Evolutionary conservation across 2,797 vertebrate genomes (phyloP), one percentile per base, ranked within the genome.

Genomic region (Adrianichthys oophorus): DNA sequence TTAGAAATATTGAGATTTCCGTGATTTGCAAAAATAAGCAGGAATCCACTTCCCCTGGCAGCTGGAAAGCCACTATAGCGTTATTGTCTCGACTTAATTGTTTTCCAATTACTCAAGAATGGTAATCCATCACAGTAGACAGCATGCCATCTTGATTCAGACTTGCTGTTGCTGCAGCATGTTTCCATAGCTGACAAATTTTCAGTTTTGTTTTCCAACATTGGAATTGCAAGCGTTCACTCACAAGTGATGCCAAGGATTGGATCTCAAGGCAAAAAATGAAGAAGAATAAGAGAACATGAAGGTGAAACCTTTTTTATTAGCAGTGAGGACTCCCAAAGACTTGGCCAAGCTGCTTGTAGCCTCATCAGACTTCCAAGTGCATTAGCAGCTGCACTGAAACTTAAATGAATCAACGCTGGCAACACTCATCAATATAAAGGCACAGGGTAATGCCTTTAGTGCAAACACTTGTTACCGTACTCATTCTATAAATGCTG

Each of bases 331-430:
- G 17, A 45, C 5, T 32, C 29, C 58, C 21, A 21, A 40, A 56
- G 56, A 60, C 52, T 26, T 41, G 46, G 59, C 53, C 55, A n/a
- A 37, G 56, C 51, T 50, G 62, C 56, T 72, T 59, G 57, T 65
- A 66, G 76, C 80, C 85, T 78, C 75, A 85, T 85, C 77, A 80
- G 78, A 77, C 48, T 70, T 70, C 76, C 71, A 61, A 84, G 81
- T 85, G 79, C 84, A 86, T 86, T 85, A 89, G 76, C 78, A 79
- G 83, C 78, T 75, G 60, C 74, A 79, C 76, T 82, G 83, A 82
- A 77, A 76, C 56, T 76, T 82, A 89, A 89, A 91, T 91, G 87
- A 91, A 91, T 91, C 86, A 90, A 79, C 71, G 74, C 68, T 86
- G 86, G 81, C 86, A 85, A 70, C 52, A 78, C 41, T 62, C 79